phyloP scores from a whole-genome alignment of 2,113 vertebrate genomes.

The Cephalopterus ornatus region DNA sequence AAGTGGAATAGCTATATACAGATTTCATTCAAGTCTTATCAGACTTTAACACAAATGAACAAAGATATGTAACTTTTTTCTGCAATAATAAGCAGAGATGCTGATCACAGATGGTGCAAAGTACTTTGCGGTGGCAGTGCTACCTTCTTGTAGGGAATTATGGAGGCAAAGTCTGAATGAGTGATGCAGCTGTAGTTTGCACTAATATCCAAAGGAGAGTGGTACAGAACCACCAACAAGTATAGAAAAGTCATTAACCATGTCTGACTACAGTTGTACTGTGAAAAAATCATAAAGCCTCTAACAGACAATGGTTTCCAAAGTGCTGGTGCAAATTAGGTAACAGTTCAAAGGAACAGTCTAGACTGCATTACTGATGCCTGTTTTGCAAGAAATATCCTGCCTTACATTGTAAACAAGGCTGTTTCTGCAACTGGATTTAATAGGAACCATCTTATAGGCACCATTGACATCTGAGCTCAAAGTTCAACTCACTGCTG shows the following conservation, averaged over 20 bases:
- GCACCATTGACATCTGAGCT: neutral
- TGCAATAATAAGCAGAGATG: neutral
- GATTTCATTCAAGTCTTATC: neutral
- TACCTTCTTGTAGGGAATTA: neutral
- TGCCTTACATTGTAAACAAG: neutral
- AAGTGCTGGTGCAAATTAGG: neutral
- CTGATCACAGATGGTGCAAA: neutral
- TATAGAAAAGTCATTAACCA: neutral
- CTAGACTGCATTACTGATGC: too few relatives aligned
- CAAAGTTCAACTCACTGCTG: neutral
- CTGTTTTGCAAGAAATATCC: neutral
- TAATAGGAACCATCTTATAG: neutral
- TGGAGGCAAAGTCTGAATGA: neutral
- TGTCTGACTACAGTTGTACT: neutral
- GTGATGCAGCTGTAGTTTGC: neutral
- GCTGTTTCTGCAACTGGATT: neutral
- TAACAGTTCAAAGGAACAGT: neutral
- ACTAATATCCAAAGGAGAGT: neutral
- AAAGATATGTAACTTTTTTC: neutral
- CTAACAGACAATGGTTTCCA: neutral
- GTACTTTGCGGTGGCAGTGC: fast-evolving
- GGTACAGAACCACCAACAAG: neutral
- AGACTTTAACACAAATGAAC: neutral
- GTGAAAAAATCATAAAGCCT: neutral
- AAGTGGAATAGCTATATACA: neutral